These are phyloP conservation scores for Pammene fasciana DNA, from an alignment of 2,888 invertebrate species.

Conservation along the genomic window DNA sequence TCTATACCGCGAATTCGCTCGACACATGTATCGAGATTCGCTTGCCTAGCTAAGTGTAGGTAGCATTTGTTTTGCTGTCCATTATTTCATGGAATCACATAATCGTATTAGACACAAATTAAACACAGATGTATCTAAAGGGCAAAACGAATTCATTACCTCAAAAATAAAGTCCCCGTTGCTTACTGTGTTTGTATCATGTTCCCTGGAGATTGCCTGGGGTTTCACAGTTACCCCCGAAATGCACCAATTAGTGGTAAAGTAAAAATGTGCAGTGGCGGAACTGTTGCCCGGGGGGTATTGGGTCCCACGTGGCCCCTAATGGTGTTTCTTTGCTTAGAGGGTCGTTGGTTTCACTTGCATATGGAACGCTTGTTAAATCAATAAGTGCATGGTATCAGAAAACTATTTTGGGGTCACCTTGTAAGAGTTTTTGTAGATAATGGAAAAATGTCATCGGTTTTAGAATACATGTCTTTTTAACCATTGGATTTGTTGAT, in stretches of 20 bases:
- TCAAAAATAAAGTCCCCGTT: slow-evolving; percentile 75
- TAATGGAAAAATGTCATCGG: not conserved
- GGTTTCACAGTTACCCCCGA: slow-evolving; percentile 68
- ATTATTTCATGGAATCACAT: not conserved
- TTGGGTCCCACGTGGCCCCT: slow-evolving; percentile 72
- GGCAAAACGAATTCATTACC: slow-evolving; percentile 54
- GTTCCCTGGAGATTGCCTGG: slow-evolving; percentile 65
- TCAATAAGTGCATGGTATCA: slow-evolving; percentile 58
- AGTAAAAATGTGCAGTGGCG: slow-evolving; percentile 78
- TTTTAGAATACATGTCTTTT: not conserved
- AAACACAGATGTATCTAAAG: slow-evolving; percentile 47
- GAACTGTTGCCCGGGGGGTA: slow-evolving; percentile 71
- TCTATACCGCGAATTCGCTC: slow-evolving; percentile 6
- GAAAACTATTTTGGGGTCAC: slow-evolving; percentile 19
- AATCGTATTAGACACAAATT: slow-evolving; percentile 16
- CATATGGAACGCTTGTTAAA: slow-evolving; percentile 77
- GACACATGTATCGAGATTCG: no score
- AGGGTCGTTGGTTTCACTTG: slow-evolving; percentile 70
- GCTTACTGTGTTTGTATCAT: slow-evolving; percentile 65
- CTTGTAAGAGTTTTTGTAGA: slow-evolving; percentile 5
- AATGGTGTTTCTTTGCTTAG: slow-evolving; percentile 80
- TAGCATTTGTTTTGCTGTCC: no score
- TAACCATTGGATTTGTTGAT: not conserved
- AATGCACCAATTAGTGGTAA: slow-evolving; percentile 82
- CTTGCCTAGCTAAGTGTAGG: no score